A percentile compares a stretch with the other conserved stretches of the same genome.
Evolutionary conservation across 2,797 vertebrate genomes (phyloP).

Genomic region (Chiroxiphia lanceolata): DNA sequence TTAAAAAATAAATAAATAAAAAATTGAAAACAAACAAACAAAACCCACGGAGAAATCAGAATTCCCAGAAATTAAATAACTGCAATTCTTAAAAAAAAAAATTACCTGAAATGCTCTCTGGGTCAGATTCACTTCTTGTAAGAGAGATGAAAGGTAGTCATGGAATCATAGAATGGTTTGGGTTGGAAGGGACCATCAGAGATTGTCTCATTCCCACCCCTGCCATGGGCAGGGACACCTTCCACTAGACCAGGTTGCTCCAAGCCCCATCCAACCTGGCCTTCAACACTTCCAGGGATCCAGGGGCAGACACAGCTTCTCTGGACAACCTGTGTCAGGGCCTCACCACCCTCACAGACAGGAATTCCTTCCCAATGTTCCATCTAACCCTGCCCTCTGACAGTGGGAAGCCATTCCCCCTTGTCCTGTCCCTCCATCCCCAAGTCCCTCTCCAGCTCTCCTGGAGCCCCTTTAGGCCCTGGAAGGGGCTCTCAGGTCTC

Average conservation of each 20-base stretch:
- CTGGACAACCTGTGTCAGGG: neutral
- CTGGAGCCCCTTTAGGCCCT: neutral
- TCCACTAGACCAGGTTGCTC: rapidly evolving
- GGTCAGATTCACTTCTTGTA: neutral
- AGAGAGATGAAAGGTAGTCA: neutral
- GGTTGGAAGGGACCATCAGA: neutral
- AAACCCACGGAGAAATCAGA: neutral
- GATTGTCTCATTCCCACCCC: rapidly evolving
- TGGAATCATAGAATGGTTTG: neutral
- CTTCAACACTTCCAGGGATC: neutral
- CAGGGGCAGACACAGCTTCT: neutral
- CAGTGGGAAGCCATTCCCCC: neutral
- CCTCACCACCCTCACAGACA: neutral
- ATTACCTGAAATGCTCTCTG: neutral
- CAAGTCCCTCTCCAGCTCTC: neutral
- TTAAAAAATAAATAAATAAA: neutral
- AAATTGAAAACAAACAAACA: rapidly evolving
- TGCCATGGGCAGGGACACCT: neutral
- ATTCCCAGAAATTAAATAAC: neutral
- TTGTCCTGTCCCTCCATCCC: neutral
- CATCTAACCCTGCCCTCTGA: neutral
- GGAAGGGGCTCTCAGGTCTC: neutral
- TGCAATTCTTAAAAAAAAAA: neutral
- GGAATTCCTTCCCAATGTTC: neutral
- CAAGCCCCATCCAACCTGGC: neutral